Evolutionary conservation across 2,888 invertebrate genomes (phyloP).

Genomic region (Cyrtodaria siliqua): DNA sequence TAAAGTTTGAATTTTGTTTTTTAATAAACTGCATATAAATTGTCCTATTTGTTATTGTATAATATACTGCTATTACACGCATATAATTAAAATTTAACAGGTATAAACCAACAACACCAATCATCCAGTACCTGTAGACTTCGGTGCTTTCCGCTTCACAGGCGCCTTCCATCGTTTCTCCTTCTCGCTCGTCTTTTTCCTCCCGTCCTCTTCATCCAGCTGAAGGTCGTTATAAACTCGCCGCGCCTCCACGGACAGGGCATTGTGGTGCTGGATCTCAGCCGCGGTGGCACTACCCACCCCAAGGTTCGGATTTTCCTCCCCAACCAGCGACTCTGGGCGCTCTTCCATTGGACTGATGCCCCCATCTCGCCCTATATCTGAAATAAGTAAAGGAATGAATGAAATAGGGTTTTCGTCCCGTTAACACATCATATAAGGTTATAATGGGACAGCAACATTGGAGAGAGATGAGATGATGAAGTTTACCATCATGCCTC

Average conservation of each 20-base stretch:
- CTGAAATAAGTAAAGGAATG: too few relatives aligned
- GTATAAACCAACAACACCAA: too few relatives aligned
- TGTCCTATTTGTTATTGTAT: too few relatives aligned
- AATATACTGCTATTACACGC: too few relatives aligned
- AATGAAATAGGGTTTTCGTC: too few relatives aligned
- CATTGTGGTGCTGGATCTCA: slow-evolving; percentile 67
- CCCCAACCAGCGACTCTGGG: slow-evolving; percentile 55
- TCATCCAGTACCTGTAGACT: slow-evolving; percentile 69
- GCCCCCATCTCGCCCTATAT: slow-evolving; percentile 10
- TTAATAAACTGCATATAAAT: too few relatives aligned
- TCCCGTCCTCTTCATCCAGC: slow-evolving; percentile 47
- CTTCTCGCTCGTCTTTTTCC: background rate
- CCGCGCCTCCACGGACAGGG: slow-evolving; percentile 73
- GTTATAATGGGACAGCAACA: too few relatives aligned
- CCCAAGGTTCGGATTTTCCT: slow-evolving; percentile 47
- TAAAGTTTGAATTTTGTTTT: too few relatives aligned
- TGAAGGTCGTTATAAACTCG: slow-evolving; percentile 72
- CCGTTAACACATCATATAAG: too few relatives aligned
- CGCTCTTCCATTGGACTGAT: slow-evolving; percentile 41
- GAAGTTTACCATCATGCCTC: too few relatives aligned
- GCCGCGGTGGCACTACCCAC: slow-evolving; percentile 62
- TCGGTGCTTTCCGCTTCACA: slow-evolving; percentile 78
- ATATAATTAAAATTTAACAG: too few relatives aligned
- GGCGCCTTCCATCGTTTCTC: slow-evolving; percentile 62
- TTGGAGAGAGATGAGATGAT: too few relatives aligned